Evolutionary conservation across 2,888 invertebrate genomes (phyloP), one percentile per base, ranked within the genome.

Genomic region (Osmoderma eremita): DNA sequence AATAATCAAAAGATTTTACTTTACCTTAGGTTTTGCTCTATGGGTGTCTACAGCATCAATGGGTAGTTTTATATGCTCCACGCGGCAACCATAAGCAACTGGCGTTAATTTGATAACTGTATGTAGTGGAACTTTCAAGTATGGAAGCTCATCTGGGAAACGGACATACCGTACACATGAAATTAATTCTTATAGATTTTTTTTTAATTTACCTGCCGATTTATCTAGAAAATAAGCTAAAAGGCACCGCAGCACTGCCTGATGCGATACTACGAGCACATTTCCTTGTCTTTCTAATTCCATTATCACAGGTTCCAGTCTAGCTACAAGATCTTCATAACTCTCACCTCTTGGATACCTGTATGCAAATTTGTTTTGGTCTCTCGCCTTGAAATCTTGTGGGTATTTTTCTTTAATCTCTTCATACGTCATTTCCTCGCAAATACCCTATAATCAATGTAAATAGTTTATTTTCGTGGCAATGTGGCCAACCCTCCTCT

Each of bases 361-460:
- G 82, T 95, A 95, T 20, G 97, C 96, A 82, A 98, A 99, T 85
- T 99, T 99, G 83, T 98, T 97, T 72, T 93, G 91, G 84, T 99
- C 98, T 63, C 99, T 87, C 13, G 96, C 91, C 71, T 93, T 92
- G 84, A 99, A 99, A 81, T 99, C 99, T 38, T 93, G 92, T 0
- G 99, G 99, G 83, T 92, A 97, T 76, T 94, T 92, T 63, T 89
- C 88, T 72, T 94, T 91, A 74, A 99, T 99, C 83, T 98, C 97
- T 75, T 96, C 94, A 79, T 99, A 99, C 0, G 98, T 98, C 94
- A 99, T 95, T 83, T 98, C 98, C 82, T 99, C 99, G 81, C 99
- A 99, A 74, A 97, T 97, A 63, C 99, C 99, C 95, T 96, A 13
- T 5, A 62, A 10, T 1, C 15, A 62, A 22, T n/a, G 13, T 36